phyloP scores from a whole-genome alignment of 2,113 vertebrate species.

The Cairina moschata region DNA sequence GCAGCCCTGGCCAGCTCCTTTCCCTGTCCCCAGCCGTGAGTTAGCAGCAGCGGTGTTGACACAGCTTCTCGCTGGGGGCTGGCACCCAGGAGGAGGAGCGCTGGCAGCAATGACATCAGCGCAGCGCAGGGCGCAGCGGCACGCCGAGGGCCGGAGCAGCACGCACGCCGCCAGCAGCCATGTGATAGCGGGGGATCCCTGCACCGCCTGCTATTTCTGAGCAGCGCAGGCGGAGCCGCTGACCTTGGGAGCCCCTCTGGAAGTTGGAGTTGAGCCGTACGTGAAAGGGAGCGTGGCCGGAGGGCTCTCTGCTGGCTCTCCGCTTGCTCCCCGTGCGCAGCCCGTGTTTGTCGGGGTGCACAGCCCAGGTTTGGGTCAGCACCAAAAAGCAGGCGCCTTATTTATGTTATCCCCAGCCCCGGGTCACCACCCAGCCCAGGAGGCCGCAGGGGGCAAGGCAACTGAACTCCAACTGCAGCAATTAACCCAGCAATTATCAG shows the following conservation, averaged over 20 bases:
- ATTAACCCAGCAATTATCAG: constrained; percentile 26
- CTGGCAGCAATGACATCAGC: constrained; percentile 68
- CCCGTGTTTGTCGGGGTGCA: fast-evolving
- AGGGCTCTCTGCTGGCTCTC: too few relatives aligned
- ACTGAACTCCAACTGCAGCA: neutral
- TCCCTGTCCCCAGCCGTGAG: neutral
- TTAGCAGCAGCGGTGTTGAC: neutral
- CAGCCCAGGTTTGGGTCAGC: neutral
- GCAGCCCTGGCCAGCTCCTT: neutral
- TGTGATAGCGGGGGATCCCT: neutral
- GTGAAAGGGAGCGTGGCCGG: neutral
- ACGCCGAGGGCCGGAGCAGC: too few relatives aligned
- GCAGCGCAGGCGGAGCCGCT: neutral
- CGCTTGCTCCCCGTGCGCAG: neutral
- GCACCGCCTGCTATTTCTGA: neutral
- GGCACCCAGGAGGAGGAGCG: neutral
- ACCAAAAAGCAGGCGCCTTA: neutral
- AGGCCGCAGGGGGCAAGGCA: neutral
- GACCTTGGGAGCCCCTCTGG: neutral
- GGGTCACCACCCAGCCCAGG: neutral
- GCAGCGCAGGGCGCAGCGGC: neutral
- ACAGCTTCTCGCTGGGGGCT: neutral
- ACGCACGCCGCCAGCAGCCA: neutral
- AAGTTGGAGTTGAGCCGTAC: neutral
- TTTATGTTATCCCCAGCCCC: neutral